Percentiles rank a stretch among this genome's conserved stretches.
These are phyloP conservation scores for Pseudolaguvia tuberculata DNA, from an alignment of 2,113 vertebrate species.

Conservation along the genomic window DNA sequence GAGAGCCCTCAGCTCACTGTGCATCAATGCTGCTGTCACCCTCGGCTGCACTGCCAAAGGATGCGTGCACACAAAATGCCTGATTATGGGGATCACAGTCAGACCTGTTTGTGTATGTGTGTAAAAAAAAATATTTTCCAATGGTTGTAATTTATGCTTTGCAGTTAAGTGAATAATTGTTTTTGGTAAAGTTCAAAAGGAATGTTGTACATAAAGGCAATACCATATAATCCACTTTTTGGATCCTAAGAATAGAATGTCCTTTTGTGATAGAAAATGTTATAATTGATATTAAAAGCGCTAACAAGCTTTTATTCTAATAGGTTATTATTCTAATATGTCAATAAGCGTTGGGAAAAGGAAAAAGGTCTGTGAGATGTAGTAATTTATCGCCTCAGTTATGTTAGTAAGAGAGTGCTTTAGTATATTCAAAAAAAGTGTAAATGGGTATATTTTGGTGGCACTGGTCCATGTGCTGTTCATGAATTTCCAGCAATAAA, in stretches of 20 bases:
- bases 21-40: constrained; percentile 39
- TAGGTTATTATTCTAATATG: no score
- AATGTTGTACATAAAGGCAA: neutral
- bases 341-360: constrained; percentile 19
- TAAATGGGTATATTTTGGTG: constrained; percentile 59
- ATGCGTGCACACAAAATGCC: neutral
- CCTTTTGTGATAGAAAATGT: neutral
- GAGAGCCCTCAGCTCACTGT: constrained; percentile 28
- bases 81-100: constrained; percentile 10
- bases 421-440: no score
- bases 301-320: neutral
- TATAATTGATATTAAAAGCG: neutral
- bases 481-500: neutral
- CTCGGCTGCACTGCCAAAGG: constrained; percentile 10
- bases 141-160: neutral
- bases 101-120: constrained; percentile 2
- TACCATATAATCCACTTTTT: neutral
- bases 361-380: neutral
- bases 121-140: no score
- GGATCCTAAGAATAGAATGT: neutral
- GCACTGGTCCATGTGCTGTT: constrained; percentile 26
- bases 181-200: neutral
- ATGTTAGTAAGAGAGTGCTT: constrained; percentile 63
- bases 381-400: constrained; percentile 60
- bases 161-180: neutral